Percentiles rank a stretch among this genome's conserved stretches.
These are phyloP conservation scores for Napeogenes inachia DNA, from an alignment of 2,888 invertebrate genomes.

Conservation along the genomic window DNA sequence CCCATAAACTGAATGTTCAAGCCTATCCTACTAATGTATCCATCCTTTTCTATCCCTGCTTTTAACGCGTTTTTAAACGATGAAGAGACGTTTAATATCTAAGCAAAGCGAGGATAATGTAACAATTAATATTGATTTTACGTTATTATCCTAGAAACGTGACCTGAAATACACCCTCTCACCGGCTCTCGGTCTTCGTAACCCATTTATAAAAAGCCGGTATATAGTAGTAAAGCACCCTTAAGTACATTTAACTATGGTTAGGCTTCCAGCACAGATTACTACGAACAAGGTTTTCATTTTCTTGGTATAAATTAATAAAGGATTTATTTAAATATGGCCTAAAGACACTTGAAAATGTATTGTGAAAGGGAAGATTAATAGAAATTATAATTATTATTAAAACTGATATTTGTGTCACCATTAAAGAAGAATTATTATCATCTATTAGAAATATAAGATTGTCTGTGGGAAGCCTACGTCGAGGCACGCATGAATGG, in stretches of 20 bases:
- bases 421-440: not conserved
- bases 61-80: no score
- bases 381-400: no score
- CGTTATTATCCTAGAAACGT: not conserved
- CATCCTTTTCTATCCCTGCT: no score
- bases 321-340: no score
- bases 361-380: no score
- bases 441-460: not conserved
- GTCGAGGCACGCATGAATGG: slow-evolving; percentile 47
- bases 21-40: no score
- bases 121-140: slow-evolving; percentile 2
- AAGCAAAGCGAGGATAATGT: not conserved
- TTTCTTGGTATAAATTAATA: no score
- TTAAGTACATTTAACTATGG: not conserved
- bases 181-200: not conserved
- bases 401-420: no score
- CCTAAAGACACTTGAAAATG: no score
- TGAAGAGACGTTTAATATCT: no score
- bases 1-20: no score
- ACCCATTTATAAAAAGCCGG: not conserved
- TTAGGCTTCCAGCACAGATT: not conserved
- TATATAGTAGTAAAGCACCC: not conserved
- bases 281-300: not conserved
- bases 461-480: not conserved
- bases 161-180: not conserved